These are phyloP conservation scores for Lindbergichthys nudifrons DNA, from an alignment of 2,797 vertebrate species.

Conservation along the genomic window DNA sequence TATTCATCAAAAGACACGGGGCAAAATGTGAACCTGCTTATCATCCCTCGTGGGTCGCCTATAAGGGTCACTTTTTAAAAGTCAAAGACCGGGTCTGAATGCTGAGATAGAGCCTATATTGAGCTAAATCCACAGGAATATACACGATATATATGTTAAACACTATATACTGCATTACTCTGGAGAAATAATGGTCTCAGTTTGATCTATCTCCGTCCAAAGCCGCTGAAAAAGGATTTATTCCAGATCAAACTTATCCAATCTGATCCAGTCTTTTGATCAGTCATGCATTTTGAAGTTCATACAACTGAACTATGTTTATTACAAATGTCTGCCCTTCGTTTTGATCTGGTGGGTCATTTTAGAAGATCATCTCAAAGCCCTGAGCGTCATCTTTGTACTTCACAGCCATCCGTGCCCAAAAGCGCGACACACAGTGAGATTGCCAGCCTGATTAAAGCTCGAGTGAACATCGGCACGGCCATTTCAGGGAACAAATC, in stretches of 20 bases:
- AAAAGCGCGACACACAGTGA: constrained; percentile 42
- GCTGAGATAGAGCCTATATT: constrained; percentile 31
- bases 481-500: constrained; percentile 57
- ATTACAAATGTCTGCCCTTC: constrained; percentile 39
- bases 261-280: constrained; percentile 30
- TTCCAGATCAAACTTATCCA: constrained; percentile 32
- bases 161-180: no score
- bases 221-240: constrained; percentile 23
- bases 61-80: constrained; percentile 75
- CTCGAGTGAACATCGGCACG: constrained; percentile 26
- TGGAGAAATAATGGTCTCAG: neutral
- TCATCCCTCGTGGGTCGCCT: constrained; percentile 72
- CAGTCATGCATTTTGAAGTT: constrained; percentile 41
- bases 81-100: constrained; percentile 72
- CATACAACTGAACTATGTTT: constrained; percentile 46
- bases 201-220: constrained; percentile 3
- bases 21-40: constrained; percentile 75
- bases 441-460: constrained; percentile 58
- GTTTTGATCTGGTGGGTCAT: constrained; percentile 48
- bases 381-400: constrained; percentile 44
- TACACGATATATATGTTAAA: no score
- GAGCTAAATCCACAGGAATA: neutral
- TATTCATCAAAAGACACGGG: constrained; percentile 70
- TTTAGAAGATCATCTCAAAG: constrained; percentile 55
- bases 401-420: constrained; percentile 44